Evolutionary conservation across 2,888 invertebrate species (phyloP).

Genomic region (Conistra vaccinii): DNA sequence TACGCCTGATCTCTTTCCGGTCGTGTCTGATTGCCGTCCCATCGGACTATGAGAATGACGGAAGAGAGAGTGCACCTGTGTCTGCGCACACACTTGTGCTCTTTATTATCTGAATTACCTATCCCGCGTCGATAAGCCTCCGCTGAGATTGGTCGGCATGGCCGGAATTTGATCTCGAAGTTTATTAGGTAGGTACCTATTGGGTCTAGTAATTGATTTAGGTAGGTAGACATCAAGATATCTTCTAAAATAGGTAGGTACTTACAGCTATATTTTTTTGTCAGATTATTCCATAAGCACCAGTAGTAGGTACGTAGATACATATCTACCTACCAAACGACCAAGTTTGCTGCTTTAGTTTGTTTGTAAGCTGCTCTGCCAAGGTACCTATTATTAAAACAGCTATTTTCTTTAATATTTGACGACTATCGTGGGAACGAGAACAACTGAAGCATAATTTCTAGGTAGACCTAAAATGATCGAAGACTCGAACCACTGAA

Average conservation of each 20-base stretch:
- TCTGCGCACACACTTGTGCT: too few relatives aligned
- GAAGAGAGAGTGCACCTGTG: too few relatives aligned
- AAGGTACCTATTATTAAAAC: not conserved
- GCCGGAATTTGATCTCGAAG: not conserved
- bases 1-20: too few relatives aligned
- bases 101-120: too few relatives aligned
- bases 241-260: not conserved
- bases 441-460: slow-evolving; percentile 11
- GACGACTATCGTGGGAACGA: slow-evolving; percentile 28
- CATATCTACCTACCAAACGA: not conserved
- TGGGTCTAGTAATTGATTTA: not conserved
- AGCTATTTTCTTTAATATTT: slow-evolving; percentile 26
- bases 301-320: not conserved
- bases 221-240: not conserved
- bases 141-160: too few relatives aligned
- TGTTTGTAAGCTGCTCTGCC: slow-evolving; percentile 13
- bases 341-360: not conserved
- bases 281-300: not conserved
- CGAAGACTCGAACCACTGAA: not conserved
- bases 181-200: not conserved
- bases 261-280: not conserved
- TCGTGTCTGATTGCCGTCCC: too few relatives aligned
- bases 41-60: too few relatives aligned
- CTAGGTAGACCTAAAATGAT: not conserved
- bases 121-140: too few relatives aligned